Evolutionary conservation across 1,140 invertebrate genomes (phyloP).

Genomic region (Caenorhabditis remanei): DNA sequence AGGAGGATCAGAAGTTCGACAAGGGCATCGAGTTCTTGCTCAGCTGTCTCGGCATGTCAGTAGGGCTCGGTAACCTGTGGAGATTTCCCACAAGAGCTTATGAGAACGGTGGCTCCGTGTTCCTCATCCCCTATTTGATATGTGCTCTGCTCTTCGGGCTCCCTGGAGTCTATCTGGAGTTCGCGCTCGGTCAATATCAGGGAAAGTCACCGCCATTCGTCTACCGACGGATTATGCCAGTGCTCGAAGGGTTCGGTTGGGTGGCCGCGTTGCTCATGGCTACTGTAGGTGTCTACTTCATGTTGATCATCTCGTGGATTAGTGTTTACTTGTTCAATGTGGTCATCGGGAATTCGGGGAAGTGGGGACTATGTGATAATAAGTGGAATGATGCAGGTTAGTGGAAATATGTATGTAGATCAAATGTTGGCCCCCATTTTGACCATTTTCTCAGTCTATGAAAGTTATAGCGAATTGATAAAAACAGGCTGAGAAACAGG

Average conservation of each 20-base stretch:
- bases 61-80: slow-evolving; percentile 66
- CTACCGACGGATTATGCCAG: not conserved
- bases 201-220: not conserved
- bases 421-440: no score
- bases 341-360: not conserved
- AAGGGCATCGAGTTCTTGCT: not conserved
- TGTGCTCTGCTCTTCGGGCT: not conserved
- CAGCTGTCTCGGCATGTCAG: slow-evolving; percentile 81
- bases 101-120: slow-evolving; percentile 79
- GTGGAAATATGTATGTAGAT: no score
- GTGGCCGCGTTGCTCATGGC: not conserved
- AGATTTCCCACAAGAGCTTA: slow-evolving; percentile 78
- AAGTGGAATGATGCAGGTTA: not conserved
- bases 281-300: slow-evolving; percentile 87
- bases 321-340: slow-evolving; percentile 87
- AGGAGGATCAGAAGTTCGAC: not conserved
- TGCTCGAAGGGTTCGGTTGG: not conserved
- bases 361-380: slow-evolving; percentile 32
- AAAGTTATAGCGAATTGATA: no score
- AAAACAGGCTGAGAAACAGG: no score
- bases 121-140: slow-evolving; percentile 28
- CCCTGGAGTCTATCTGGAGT: not conserved
- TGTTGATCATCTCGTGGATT: slow-evolving; percentile 97
- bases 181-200: not conserved
- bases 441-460: no score